Base-by-base conservation (phyloP, 2,797 vertebrate species). In the Myripristis murdjan region DNA sequence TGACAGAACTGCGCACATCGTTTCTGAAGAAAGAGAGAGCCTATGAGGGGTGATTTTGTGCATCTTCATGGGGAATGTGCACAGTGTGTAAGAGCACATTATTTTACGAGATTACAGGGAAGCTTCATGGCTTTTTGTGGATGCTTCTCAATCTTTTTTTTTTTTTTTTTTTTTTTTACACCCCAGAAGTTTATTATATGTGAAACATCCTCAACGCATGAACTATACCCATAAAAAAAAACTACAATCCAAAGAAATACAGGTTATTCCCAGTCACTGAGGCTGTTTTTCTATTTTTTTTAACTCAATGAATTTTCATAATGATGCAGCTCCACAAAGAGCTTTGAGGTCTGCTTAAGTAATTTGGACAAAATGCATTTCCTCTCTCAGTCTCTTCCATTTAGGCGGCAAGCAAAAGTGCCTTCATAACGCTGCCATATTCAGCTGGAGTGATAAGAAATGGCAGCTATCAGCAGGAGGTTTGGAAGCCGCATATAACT, bases 381-480 rank as follows among this genome's bases (percentile, higher is more conserved):
- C 57, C 61, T 65, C 76, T 31, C 68, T 59, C 76, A 46, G 55
- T 62, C 64, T 54, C 54, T 54, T 79, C 83, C 79, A 55, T 87
- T 89, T 87, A 86, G 81, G 81, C 76, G 56, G 79, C 75, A 39
- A 64, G 82, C 63, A 74, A 76, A 88, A 91, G 88, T 84, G 85
- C 82, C 78, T 83, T 72, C 77, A 83, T 86, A 79, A 86, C 47
- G 35, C 64, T 23, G 57, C 74, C 53, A 73, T 88, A 76, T 90
- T 81, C 83, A 87, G 74, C 51, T 3, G 37, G 35, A 65, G 78
- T 70, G 91, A 92, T 92, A 90, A 92, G 89, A 88, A 90, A 92
- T 81, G 86, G 88, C 84, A 88, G 90, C 88, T 85, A 91, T 92
- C 88, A 88, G 87, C 84, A 77, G 86, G 79, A 74, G 37, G 73